Evolutionary conservation across 2,113 vertebrate genomes (phyloP).

Genomic region (Podarcis muralis): DNA sequence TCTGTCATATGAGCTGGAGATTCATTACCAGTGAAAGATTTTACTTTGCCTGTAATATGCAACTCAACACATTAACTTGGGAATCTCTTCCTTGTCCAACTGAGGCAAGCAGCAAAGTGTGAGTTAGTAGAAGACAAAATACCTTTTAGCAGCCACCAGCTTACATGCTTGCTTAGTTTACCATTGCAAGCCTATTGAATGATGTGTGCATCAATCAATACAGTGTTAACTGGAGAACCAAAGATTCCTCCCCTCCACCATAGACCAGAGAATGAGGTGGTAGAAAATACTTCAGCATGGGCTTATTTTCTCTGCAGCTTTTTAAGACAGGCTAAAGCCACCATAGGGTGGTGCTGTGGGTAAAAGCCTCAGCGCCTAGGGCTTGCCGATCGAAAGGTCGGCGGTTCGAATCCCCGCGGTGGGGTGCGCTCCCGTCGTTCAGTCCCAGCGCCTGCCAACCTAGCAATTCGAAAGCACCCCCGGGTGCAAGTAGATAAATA

Average conservation of each 20-base stretch:
- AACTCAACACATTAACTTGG: slow-evolving; percentile 24
- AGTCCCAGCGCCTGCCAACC: too few species aligned
- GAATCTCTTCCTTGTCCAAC: slow-evolving; percentile 20
- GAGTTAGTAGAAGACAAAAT: slow-evolving; percentile 24
- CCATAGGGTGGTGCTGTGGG: too few species aligned
- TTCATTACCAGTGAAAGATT: slow-evolving; percentile 59
- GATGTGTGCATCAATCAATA: background rate
- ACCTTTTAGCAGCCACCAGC: background rate
- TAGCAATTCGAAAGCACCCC: too few species aligned
- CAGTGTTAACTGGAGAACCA: background rate
- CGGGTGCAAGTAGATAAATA: too few species aligned
- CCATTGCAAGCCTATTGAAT: background rate
- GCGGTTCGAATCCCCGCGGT: too few species aligned
- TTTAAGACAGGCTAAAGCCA: too few species aligned
- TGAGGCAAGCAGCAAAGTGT: background rate
- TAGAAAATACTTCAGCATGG: too few species aligned
- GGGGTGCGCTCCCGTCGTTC: too few species aligned
- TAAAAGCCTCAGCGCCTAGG: too few species aligned
- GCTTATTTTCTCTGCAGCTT: too few species aligned
- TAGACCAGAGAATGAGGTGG: too few species aligned
- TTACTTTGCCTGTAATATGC: slow-evolving; percentile 3
- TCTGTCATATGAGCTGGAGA: slow-evolving; percentile 66
- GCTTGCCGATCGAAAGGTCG: too few species aligned
- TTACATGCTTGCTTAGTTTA: background rate
- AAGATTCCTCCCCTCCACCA: background rate